These are phyloP conservation scores for Eupsilia transversa DNA, from an alignment of 2,888 invertebrate genomes.

Conservation along the genomic window DNA sequence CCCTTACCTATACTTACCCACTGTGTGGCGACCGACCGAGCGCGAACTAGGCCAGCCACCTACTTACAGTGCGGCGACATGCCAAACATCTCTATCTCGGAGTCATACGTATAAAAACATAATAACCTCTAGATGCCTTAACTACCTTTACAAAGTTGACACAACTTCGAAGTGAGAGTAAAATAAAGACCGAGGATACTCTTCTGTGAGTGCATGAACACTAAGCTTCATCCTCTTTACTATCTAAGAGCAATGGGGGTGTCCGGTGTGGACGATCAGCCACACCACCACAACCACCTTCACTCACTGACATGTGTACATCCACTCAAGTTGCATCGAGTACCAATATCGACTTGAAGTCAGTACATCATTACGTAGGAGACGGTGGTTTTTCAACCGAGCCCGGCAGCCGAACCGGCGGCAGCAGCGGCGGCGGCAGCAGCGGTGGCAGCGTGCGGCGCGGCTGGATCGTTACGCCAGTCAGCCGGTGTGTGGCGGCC, in stretches of 20 bases:
- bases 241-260: not conserved
- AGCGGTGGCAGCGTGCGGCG: not conserved
- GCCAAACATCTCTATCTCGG: no score
- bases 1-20: no score
- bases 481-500: not conserved
- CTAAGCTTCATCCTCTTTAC: not conserved
- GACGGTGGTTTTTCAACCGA: conserved; percentile 9
- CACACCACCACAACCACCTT: not conserved
- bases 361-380: not conserved
- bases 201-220: not conserved
- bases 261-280: not conserved
- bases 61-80: no score
- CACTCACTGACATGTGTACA: not conserved
- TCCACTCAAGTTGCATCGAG: not conserved
- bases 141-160: no score
- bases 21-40: no score
- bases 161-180: no score
- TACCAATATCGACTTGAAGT: not conserved
- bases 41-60: no score
- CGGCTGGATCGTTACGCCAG: conserved; percentile 37
- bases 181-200: no score
- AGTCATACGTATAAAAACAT: no score
- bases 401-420: conserved; percentile 4
- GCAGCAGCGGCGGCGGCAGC: no score
- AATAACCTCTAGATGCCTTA: no score